phyloP scores from a whole-genome alignment of 2,113 vertebrate genomes.

The Salvelinus alpinus region DNA sequence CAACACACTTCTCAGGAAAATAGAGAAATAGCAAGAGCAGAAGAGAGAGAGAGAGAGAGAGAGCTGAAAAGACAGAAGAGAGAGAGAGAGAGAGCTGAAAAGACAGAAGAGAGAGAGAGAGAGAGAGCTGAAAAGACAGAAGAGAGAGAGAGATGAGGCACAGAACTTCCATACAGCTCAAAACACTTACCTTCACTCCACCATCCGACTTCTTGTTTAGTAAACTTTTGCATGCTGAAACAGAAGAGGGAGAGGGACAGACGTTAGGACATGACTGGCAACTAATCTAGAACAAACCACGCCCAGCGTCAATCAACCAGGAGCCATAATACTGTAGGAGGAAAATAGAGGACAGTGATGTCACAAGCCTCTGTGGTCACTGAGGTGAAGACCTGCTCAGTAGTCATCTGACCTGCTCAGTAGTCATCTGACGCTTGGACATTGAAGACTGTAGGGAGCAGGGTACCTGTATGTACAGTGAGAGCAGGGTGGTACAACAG shows the following conservation, averaged over 20 bases:
- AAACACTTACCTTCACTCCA: conserved; percentile 90
- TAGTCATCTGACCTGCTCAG: neutral
- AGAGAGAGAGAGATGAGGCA: conserved; percentile 1
- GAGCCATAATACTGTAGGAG: neutral
- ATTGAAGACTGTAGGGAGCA: too few species aligned
- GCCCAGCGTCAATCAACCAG: neutral
- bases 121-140: neutral
- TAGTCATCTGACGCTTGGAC: too few species aligned
- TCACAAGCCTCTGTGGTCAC: neutral
- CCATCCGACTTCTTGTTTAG: conserved; percentile 95
- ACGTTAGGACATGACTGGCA: neutral
- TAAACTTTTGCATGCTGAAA: conserved; percentile 95
- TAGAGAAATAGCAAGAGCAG: conserved; percentile 17
- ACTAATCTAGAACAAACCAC: neutral
- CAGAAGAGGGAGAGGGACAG: conserved; percentile 59
- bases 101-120: conserved; percentile 10
- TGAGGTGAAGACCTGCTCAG: neutral
- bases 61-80: neutral
- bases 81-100: conserved; percentile 6
- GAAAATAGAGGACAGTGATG: neutral
- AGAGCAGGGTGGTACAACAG: too few species aligned
- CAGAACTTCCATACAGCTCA: conserved; percentile 25
- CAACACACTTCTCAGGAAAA: conserved; percentile 29
- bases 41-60: conserved; percentile 7
- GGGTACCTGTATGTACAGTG: too few species aligned